Conservation (phyloP, 1,140 invertebrate species). For the Pogonomyrmex californicus region DNA sequence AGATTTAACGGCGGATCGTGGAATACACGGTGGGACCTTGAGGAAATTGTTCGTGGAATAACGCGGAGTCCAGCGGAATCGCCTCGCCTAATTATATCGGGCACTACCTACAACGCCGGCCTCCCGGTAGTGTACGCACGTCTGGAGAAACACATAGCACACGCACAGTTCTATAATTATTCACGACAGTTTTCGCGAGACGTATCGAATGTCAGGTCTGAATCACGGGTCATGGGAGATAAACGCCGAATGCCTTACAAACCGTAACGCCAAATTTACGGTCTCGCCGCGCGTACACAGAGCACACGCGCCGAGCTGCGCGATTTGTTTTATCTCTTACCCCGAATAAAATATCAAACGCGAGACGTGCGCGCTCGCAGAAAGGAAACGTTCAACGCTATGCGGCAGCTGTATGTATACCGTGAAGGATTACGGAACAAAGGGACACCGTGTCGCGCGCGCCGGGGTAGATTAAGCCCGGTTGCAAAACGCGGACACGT, state of each 20-base stretch:
- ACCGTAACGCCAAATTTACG: constrained; percentile 18
- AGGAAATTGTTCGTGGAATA: constrained; percentile 50
- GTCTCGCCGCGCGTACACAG: not conserved
- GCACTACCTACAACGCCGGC: constrained; percentile 35
- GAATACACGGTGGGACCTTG: constrained; percentile 30
- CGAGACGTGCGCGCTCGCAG: not conserved
- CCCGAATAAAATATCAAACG: not conserved
- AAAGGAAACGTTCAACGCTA: not conserved
- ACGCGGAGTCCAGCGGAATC: not conserved
- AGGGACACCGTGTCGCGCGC: constrained; percentile 70
- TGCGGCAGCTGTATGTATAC: not conserved
- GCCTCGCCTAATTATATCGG: constrained; percentile 49
- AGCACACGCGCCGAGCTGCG: not conserved
- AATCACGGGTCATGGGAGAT: constrained; percentile 39
- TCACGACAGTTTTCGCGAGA: constrained; percentile 53
- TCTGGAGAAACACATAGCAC: constrained; percentile 45
- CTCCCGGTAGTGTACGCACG: constrained; percentile 12
- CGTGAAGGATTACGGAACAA: constrained; percentile 63
- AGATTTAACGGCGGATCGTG: constrained; percentile 25
- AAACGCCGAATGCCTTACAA: constrained; percentile 10
- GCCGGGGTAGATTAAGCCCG: constrained; percentile 68
- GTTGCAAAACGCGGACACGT: constrained; percentile 72
- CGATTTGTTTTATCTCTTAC: not conserved
- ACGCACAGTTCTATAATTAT: constrained; percentile 52
- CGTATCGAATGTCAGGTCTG: constrained; percentile 46